phyloP scores from a whole-genome alignment of 2,113 vertebrate species.

The Megaceryle torquata region DNA sequence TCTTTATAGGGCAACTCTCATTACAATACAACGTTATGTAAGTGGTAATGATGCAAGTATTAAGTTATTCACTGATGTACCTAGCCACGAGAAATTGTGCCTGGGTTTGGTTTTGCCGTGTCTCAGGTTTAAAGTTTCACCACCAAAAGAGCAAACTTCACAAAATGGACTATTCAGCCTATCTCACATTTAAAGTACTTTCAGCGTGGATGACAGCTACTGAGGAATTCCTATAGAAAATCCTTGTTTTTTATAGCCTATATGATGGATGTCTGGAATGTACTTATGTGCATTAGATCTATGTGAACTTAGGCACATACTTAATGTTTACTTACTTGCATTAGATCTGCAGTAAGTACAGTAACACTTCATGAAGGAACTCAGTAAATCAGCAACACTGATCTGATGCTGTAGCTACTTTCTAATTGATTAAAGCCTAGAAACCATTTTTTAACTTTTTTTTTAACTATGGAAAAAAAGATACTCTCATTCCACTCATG shows the following conservation, averaged over 20 bases:
- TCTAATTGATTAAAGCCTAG: not conserved
- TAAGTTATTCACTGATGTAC: not conserved
- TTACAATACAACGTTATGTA: not conserved
- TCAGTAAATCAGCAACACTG: not conserved
- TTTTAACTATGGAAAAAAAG: not conserved
- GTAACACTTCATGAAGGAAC: slow-evolving; percentile 18
- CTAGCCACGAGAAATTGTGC: not conserved
- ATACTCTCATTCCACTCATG: not conserved
- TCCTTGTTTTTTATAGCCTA: not conserved
- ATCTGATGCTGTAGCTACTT: not conserved
- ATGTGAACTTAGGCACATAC: not conserved
- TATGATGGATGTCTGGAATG: not conserved
- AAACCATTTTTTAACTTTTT: not conserved
- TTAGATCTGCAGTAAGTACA: not conserved
- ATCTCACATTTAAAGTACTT: not conserved
- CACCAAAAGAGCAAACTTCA: not conserved
- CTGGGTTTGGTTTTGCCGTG: not conserved
- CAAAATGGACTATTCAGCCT: not conserved
- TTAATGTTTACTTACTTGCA: not conserved
- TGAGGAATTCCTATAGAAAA: not conserved
- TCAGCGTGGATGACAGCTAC: not conserved
- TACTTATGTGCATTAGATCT: not conserved
- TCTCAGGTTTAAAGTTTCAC: not conserved
- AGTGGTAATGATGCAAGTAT: not conserved
- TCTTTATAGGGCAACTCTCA: not conserved